Evolutionary conservation across 2,113 vertebrate species (phyloP).

Genomic region (Engystomops pustulosus): DNA sequence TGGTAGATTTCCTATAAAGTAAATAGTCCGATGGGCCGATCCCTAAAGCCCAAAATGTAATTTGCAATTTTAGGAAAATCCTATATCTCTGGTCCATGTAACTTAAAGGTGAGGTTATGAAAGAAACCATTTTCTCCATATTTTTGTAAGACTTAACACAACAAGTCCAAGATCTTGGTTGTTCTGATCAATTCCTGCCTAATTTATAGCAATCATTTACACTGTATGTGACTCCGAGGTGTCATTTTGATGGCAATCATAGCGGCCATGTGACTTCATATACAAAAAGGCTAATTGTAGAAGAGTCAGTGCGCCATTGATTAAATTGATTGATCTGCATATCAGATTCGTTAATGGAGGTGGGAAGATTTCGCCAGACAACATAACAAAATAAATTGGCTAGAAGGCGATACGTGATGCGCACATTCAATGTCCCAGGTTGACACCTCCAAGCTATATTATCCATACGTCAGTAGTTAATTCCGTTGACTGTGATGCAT

Average conservation of each 20-base stretch:
- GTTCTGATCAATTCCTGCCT: constrained; percentile 27
- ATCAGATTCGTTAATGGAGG: constrained; percentile 56
- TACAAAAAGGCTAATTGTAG: constrained; percentile 55
- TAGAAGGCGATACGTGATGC: constrained; percentile 44
- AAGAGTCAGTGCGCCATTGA: constrained; percentile 52
- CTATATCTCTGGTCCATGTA: neutral
- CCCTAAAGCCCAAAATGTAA: too few relatives aligned
- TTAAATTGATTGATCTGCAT: constrained; percentile 59
- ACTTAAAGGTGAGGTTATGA: neutral
- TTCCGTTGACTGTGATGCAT: neutral
- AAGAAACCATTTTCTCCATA: neutral
- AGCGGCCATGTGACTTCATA: neutral
- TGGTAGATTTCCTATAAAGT: too few relatives aligned
- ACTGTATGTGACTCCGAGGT: constrained; percentile 31
- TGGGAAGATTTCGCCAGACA: constrained; percentile 47
- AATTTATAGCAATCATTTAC: constrained; percentile 51
- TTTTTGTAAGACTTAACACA: neutral
- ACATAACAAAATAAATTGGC: constrained; percentile 59
- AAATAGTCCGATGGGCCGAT: too few relatives aligned
- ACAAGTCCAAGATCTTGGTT: neutral
- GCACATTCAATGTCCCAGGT: constrained; percentile 34
- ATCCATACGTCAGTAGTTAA: constrained; percentile 17
- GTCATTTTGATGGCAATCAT: constrained; percentile 53
- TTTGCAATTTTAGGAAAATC: too few relatives aligned
- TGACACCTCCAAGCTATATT: neutral